Evolutionary conservation across 2,113 vertebrate genomes (phyloP), one percentile per base, ranked within the genome.

Genomic region (Leptobrachium ailaonicum): DNA sequence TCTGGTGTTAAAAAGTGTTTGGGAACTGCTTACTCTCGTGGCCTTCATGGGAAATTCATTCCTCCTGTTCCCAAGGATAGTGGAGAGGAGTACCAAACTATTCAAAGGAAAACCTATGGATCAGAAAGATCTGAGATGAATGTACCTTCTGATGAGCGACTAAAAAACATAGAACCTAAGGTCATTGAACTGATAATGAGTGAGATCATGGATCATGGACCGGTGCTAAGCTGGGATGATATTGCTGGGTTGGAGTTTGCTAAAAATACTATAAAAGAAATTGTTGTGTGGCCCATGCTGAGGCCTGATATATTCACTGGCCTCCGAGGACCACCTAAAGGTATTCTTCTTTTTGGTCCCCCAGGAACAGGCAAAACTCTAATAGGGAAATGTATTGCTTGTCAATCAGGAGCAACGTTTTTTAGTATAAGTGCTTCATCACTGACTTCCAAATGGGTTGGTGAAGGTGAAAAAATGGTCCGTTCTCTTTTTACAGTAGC

Each of bases 391-490:
- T 99, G 97, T 84, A 98, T 98, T 0, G 97, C 97, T 0, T 96
- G 96, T 83, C 97, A 99, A 77, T 98, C 97, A 1, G 95, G 96
- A 10, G 97, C 98, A 0, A 99, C 97, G 0, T 99, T 99, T 88
- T 99, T 99, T 44, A 98, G 97, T 86, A 98, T 99, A 83, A 98
- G 97, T 12, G 97, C 97, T 20, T 98, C 98, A 6, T 98, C 97
- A 0, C 90, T 99, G 68, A 98, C 97, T 66, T 99, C 97, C 73
- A 99, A 99, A 10, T 99, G 98, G 97, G 96, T 99, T 4, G 98
- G 98, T 0, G 98, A 99, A 80, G 97, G 98, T 2, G 98, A 99
- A 72, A 99, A 99, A 85, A 98, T 99, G 97, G 98, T 99, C 4
- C 94, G 96, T 2, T 96, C 96, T 0, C 85, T 99, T 83, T 99